Percentiles rank a stretch among this genome's conserved stretches.
phyloP scores from a whole-genome alignment of 2,888 invertebrate genomes.

The Tyria jacobaeae region DNA sequence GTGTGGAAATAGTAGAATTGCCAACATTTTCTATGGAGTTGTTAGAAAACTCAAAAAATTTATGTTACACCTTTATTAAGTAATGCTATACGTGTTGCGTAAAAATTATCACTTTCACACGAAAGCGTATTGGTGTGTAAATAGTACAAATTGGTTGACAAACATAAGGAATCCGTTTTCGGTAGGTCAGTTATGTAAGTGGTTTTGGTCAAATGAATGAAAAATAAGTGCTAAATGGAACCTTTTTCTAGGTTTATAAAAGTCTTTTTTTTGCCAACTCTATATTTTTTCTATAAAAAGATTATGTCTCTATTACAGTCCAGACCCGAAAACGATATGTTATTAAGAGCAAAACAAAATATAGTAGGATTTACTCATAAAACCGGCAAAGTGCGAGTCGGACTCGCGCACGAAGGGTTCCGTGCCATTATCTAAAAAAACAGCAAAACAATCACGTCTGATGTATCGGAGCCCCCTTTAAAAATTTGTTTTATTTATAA shows the following conservation, averaged over 20 bases:
- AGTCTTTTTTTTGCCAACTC: not conserved
- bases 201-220: constrained; percentile 10
- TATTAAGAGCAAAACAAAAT: too few relatives aligned
- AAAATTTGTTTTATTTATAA: too few relatives aligned
- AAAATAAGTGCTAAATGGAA: constrained; percentile 4
- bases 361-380: too few relatives aligned
- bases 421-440: too few relatives aligned
- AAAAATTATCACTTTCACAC: constrained; percentile 47
- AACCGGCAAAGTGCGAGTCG: too few relatives aligned
- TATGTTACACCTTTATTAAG: constrained; percentile 11
- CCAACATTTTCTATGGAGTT: constrained; percentile 16
- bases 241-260: not conserved
- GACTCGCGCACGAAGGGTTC: too few relatives aligned
- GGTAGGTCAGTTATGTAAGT: constrained; percentile 30
- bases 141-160: constrained; percentile 39
- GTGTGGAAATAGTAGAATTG: constrained; percentile 13
- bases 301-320: not conserved
- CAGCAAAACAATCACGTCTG: too few relatives aligned
- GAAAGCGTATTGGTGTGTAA: constrained; percentile 29
- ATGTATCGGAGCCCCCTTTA: too few relatives aligned
- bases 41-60: too few relatives aligned
- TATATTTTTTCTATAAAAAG: not conserved
- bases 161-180: constrained; percentile 29
- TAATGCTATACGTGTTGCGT: constrained; percentile 24
- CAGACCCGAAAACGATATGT: too few relatives aligned